phyloP scores from a whole-genome alignment of 2,888 invertebrate species.

The Saturnia pavonia region DNA sequence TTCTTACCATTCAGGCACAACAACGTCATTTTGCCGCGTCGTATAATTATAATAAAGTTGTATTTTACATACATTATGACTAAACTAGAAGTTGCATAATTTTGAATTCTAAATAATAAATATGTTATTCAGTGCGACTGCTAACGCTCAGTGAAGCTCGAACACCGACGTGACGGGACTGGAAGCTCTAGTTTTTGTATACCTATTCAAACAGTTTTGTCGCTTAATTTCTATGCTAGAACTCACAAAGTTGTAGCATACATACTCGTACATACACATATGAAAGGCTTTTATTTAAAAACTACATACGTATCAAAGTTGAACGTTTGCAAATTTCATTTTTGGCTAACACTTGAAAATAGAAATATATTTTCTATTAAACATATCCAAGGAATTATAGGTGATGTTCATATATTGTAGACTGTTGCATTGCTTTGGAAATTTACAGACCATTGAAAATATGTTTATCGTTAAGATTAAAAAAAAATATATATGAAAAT shows the following conservation, averaged over 20 bases:
- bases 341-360: neutral
- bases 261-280: neutral
- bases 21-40: too few species aligned
- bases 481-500: neutral
- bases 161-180: slow-evolving; percentile 20
- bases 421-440: too few species aligned
- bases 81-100: slow-evolving; percentile 30
- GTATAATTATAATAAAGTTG: neutral
- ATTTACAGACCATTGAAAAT: neutral
- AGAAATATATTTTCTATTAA: neutral
- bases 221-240: slow-evolving; percentile 18
- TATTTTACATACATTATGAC: slow-evolving; percentile 25
- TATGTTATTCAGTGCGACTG: slow-evolving; percentile 39
- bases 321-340: neutral
- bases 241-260: slow-evolving; percentile 2
- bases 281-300: neutral
- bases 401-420: too few species aligned
- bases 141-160: slow-evolving; percentile 29
- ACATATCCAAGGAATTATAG: neutral
- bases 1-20: neutral
- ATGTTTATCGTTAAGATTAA: neutral
- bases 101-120: slow-evolving; percentile 37
- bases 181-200: slow-evolving; percentile 28
- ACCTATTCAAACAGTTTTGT: slow-evolving; percentile 27
- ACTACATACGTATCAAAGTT: neutral